Conservation (phyloP, 1,140 invertebrate genomes). For the Probaryconus sp. region DNA sequence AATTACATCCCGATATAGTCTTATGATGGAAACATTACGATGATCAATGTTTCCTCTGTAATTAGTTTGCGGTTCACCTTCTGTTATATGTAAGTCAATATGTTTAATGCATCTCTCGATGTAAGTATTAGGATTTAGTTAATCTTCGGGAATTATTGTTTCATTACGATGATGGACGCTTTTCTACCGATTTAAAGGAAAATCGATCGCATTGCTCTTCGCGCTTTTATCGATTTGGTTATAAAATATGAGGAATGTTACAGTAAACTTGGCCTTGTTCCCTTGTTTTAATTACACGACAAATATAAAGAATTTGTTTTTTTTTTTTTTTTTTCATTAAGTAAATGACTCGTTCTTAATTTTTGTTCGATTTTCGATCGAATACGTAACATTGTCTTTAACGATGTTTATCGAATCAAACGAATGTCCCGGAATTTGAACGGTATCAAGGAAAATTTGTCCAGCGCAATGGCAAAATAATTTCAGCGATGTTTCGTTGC, state of each 20-base stretch:
- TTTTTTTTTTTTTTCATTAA: no score
- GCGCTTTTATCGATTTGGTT: constrained; percentile 27
- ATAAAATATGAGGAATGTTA: constrained; percentile 7
- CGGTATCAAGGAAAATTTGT: no score
- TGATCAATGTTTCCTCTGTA: constrained; percentile 45
- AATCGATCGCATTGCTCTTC: constrained; percentile 18
- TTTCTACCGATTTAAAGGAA: constrained; percentile 28
- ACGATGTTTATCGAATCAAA: no score
- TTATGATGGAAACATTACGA: constrained; percentile 33
- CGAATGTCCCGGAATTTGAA: no score
- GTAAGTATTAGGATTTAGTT: constrained; percentile 22
- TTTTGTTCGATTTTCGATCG: no score
- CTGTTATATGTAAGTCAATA: constrained; percentile 21
- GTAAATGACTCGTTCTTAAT: no score
- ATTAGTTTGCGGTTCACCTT: constrained; percentile 43
- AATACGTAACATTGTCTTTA: no score
- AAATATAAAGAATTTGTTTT: no score
- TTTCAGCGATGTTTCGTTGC: no score
- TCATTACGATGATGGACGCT: constrained; percentile 34
- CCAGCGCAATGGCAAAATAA: no score
- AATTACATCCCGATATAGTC: constrained; percentile 27
- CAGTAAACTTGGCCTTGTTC: constrained; percentile 39
- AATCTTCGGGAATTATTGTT: constrained; percentile 5
- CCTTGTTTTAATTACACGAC: constrained; percentile 38
- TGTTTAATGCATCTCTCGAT: neutral